A percentile compares a stretch with the other conserved stretches of the same genome.
phyloP scores from a whole-genome alignment of 2,113 vertebrate species.

The Delphinus delphis region DNA sequence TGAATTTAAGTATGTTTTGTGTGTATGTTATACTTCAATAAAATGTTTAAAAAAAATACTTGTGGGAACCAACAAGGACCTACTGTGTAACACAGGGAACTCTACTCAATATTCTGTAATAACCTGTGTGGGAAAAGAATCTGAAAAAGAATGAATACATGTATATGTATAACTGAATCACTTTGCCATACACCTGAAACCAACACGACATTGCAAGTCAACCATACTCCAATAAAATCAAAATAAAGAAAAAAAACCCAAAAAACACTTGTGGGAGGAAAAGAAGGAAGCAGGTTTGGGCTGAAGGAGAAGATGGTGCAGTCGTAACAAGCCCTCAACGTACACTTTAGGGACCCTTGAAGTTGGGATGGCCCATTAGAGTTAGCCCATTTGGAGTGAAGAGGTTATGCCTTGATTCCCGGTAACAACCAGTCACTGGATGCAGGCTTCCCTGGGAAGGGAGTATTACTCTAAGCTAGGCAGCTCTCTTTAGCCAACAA shows the following conservation, averaged over 20 bases:
- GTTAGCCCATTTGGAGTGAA: neutral
- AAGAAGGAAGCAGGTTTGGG: neutral
- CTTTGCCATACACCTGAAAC: too few relatives aligned
- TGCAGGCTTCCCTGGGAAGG: neutral
- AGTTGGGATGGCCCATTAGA: neutral
- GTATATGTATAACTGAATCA: too few relatives aligned
- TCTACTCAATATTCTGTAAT: too few relatives aligned
- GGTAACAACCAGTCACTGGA: neutral
- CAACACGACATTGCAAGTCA: too few relatives aligned
- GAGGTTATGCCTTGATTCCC: neutral
- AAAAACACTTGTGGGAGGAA: neutral
- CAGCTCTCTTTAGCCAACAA: neutral
- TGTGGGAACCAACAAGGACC: too few relatives aligned
- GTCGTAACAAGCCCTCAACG: neutral
- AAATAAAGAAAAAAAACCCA: too few relatives aligned
- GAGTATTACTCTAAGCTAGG: neutral
- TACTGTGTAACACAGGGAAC: too few relatives aligned
- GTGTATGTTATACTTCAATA: neutral
- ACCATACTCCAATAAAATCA: too few relatives aligned
- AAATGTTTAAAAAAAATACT: neutral
- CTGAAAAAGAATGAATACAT: too few relatives aligned
- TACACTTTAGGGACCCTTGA: neutral
- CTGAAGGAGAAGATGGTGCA: neutral
- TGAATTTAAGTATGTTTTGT: neutral
- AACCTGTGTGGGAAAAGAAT: too few relatives aligned